phyloP scores from a whole-genome alignment of 1,140 invertebrate genomes.

The Penaeus vannamei region DNA sequence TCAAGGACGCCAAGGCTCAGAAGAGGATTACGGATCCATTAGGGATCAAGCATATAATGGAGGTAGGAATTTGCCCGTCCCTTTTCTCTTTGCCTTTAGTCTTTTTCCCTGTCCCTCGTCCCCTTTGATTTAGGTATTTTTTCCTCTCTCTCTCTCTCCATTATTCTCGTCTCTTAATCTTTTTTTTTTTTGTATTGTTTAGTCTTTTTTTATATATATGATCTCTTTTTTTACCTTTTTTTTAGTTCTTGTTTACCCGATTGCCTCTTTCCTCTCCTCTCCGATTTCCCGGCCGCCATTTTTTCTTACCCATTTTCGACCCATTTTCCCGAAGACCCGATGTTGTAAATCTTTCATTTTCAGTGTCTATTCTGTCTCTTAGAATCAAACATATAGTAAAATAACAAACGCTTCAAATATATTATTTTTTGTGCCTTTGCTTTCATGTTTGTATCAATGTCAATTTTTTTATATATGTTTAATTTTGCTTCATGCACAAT shows the following conservation, averaged over 20 bases:
- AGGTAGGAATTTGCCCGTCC: constrained; percentile 71
- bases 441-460: too few species aligned
- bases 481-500: too few species aligned
- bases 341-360: too few species aligned
- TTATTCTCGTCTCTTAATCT: neutral
- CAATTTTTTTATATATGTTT: too few species aligned
- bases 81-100: neutral
- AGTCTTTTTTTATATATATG: neutral
- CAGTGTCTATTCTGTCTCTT: too few species aligned
- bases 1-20: constrained; percentile 76
- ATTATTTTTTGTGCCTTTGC: too few species aligned
- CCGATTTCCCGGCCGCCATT: neutral
- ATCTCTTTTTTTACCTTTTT: neutral
- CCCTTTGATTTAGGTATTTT: too few species aligned
- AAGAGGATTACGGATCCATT: constrained; percentile 76
- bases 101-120: neutral
- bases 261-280: too few species aligned
- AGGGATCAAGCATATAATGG: constrained; percentile 80
- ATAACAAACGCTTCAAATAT: too few species aligned
- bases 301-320: neutral
- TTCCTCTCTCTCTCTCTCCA: neutral
- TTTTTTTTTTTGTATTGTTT: neutral
- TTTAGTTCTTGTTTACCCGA: too few species aligned
- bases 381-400: too few species aligned
- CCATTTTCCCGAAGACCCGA: neutral